Evolutionary conservation across 2,797 vertebrate species (phyloP).

Genomic region (Dipus sagitta): DNA sequence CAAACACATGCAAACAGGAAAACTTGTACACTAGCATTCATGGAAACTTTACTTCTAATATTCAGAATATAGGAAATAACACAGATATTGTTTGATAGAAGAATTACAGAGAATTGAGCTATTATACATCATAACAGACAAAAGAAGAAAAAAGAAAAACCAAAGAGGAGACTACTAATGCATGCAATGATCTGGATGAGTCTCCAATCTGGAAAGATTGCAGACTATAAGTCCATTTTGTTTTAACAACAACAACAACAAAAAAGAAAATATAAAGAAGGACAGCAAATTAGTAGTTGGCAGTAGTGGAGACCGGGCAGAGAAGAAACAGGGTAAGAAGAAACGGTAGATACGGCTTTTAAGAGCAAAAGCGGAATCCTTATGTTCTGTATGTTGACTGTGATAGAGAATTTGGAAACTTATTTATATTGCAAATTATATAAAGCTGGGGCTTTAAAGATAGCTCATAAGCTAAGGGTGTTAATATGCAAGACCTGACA

Average conservation of each 20-base stretch:
- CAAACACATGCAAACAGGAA: too few species aligned
- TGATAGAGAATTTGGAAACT: background rate
- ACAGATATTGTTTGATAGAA: background rate
- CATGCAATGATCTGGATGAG: background rate
- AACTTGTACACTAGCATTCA: too few species aligned
- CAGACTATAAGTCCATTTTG: background rate
- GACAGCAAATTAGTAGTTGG: background rate
- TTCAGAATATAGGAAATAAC: conserved; percentile 16
- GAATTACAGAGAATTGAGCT: background rate
- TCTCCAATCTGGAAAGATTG: background rate
- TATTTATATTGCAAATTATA: background rate
- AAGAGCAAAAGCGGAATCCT: background rate
- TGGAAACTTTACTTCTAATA: conserved; percentile 12
- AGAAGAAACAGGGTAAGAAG: background rate
- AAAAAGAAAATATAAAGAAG: conserved; percentile 47
- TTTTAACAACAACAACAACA: too few species aligned
- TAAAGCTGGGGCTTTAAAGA: background rate
- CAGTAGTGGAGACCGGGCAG: background rate
- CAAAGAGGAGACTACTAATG: background rate
- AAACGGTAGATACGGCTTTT: background rate
- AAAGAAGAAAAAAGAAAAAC: background rate
- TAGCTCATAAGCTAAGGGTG: too few species aligned
- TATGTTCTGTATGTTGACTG: background rate
- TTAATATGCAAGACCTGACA: too few species aligned
- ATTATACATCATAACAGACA: background rate